phyloP scores from a whole-genome alignment of 2,888 invertebrate species.

The Erpobdella octoculata region DNA sequence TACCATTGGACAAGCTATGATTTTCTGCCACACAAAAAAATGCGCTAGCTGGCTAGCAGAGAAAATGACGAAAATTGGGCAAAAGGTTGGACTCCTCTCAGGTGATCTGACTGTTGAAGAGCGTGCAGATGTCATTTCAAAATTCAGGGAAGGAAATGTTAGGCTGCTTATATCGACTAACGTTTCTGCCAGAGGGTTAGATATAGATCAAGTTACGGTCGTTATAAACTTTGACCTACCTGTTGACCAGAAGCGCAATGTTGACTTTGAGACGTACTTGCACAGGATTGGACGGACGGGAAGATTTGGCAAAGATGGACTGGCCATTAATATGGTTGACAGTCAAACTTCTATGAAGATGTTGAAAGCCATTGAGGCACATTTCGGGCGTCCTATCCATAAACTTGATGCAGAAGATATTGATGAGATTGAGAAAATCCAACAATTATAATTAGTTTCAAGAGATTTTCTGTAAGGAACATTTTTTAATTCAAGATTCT shows the following conservation, averaged over 20 bases:
- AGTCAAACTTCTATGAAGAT: constrained; percentile 61
- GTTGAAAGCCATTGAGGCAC: constrained; percentile 71
- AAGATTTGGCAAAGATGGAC: constrained; percentile 89
- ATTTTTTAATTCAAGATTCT: no score
- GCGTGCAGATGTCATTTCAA: constrained; percentile 66
- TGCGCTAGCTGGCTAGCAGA: constrained; percentile 80
- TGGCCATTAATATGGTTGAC: constrained; percentile 90
- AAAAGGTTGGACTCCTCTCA: constrained; percentile 76
- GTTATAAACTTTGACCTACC: constrained; percentile 98
- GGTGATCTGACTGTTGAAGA: constrained; percentile 89
- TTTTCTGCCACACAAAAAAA: constrained; percentile 85
- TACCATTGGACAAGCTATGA: constrained; percentile 93
- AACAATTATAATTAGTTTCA: no score
- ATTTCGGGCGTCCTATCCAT: constrained; percentile 77
- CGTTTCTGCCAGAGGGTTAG: constrained; percentile 67
- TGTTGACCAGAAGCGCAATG: constrained; percentile 39
- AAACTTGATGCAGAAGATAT: constrained; percentile 79
- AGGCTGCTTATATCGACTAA: constrained; percentile 83
- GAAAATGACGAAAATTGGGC: constrained; percentile 82
- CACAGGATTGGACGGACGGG: constrained; percentile 95
- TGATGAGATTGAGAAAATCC: constrained; percentile 66
- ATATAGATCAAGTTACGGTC: constrained; percentile 83
- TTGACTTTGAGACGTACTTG: constrained; percentile 87
- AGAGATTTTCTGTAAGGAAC: no score
- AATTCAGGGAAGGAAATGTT: constrained; percentile 78